These are phyloP conservation scores for Netelia inedita DNA, from an alignment of 2,888 invertebrate species.

Conservation along the genomic window DNA sequence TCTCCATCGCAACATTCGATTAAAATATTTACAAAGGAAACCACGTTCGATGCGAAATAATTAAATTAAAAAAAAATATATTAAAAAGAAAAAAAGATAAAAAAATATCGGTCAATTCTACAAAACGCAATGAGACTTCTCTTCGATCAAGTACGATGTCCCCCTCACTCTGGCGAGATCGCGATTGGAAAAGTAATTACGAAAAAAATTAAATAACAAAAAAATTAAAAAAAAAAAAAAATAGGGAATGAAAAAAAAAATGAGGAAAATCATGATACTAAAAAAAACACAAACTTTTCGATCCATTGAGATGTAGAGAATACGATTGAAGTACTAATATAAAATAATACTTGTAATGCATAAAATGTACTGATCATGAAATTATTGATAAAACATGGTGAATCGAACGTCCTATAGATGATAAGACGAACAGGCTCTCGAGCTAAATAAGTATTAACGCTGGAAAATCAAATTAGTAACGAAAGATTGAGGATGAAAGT, in stretches of 20 bases:
- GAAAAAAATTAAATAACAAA: neutral
- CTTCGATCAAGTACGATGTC: conserved; percentile 22
- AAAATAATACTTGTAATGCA: conserved; percentile 33
- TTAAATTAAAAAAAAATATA: too few relatives aligned
- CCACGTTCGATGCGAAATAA: conserved; percentile 58
- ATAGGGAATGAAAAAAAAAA: neutral
- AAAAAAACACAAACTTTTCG: conserved; percentile 16
- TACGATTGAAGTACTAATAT: conserved; percentile 50
- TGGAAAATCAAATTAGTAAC: conserved; percentile 59
- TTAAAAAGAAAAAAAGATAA: too few relatives aligned
- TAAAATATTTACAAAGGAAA: conserved; percentile 33
- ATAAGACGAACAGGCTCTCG: conserved; percentile 50
- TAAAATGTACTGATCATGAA: conserved; percentile 60
- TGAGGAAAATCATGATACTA: neutral
- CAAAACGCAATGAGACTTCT: conserved; percentile 26
- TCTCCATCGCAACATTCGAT: conserved; percentile 12
- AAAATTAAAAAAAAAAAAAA: neutral
- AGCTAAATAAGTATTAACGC: conserved; percentile 53
- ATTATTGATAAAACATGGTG: conserved; percentile 57
- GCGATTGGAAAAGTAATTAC: neutral
- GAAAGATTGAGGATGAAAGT: conserved; percentile 4
- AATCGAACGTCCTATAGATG: conserved; percentile 67
- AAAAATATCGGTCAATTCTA: conserved; percentile 53
- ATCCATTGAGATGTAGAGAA: conserved; percentile 23
- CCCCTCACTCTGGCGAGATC: neutral